phyloP scores from a whole-genome alignment of 2,797 vertebrate genomes.

The Enteromius mattozi region DNA sequence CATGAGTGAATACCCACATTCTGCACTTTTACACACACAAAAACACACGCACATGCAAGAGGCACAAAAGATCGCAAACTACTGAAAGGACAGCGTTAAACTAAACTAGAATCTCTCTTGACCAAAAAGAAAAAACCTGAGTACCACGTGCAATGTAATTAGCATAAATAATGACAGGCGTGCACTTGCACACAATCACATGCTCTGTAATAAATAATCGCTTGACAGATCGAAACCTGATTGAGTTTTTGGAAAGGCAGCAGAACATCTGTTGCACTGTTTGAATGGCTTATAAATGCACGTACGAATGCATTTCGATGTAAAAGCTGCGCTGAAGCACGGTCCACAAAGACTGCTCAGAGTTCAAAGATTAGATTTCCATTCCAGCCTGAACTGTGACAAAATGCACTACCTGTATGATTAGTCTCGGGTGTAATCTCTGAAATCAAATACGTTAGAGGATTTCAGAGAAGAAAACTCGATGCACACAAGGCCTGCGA shows the following conservation, averaged over 20 bases:
- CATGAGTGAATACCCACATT: conserved; percentile 26
- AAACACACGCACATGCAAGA: conserved; percentile 32
- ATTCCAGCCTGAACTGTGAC: conserved; percentile 44
- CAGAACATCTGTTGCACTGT: conserved; percentile 12
- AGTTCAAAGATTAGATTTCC: conserved; percentile 37
- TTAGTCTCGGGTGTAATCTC: conserved; percentile 42
- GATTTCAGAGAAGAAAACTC: conserved; percentile 35
- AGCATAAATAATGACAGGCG: not conserved
- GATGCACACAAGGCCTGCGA: conserved; percentile 15
- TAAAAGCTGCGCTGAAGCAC: conserved; percentile 15
- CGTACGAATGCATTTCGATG: conserved; percentile 11
- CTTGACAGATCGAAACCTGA: conserved; percentile 15
- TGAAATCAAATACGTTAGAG: conserved; percentile 30
- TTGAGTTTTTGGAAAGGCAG: conserved; percentile 10
- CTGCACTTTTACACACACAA: conserved; percentile 30
- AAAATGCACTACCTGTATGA: conserved; percentile 47
- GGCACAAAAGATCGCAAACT: conserved; percentile 1
- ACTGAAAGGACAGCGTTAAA: conserved; percentile 15
- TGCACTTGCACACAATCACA: not conserved
- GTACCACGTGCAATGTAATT: not conserved
- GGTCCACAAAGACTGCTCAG: conserved; percentile 8
- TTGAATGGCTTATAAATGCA: conserved; percentile 10
- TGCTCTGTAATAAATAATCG: conserved; percentile 19
- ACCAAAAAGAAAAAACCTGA: conserved; percentile 15
- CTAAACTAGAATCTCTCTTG: conserved; percentile 17